Evolutionary conservation across 2,797 vertebrate genomes (phyloP), one percentile per base, ranked within the genome.

Genomic region (Gymnoscopelus microlampas): DNA sequence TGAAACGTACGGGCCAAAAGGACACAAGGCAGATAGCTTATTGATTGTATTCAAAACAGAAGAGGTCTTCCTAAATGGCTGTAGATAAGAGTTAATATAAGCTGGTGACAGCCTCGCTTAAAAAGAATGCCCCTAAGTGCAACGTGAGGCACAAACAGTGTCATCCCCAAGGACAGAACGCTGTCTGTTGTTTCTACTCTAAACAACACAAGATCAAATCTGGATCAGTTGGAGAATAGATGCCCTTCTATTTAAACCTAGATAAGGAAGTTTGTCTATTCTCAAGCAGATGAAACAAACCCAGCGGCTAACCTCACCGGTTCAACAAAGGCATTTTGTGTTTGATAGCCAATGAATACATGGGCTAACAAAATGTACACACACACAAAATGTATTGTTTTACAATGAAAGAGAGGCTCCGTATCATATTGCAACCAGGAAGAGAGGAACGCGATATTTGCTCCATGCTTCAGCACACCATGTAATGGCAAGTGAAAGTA

Each of bases 381-480:
- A 35, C 13, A 35, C 23, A 44, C 49, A 69, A 57, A 12, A 6
- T 54, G 13, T 57, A 3, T 23, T 12, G 56, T 70, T 68, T 56
- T n/a, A 10, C 4, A 32, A 50, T 7, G n/a, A 60, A 32, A 71
- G 50, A 66, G 63, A 66, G 49, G 13, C 23, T 48, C 53, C 13
- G 69, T 49, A 49, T 72, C 61, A 51, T 14, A 15, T 48, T 54
- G 48, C 13, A 13, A 55, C 6, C 53, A 63, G 68, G 48, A 59
- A 69, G 65, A 59, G 35, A 74, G 35, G 7, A 39, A 55, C 2
- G 48, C 13, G 10, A 5, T 68, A 44, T 66, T 64, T 67, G 78
- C 72, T n/a, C 84, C 77, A 80, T 59, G 62, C 74, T 76, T 75
- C 81, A 71, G 65, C 50, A 74, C 10, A 49, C 62, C 69, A 60